Evolutionary conservation across 2,113 vertebrate species (phyloP).

Genomic region (Eublepharis macularius): DNA sequence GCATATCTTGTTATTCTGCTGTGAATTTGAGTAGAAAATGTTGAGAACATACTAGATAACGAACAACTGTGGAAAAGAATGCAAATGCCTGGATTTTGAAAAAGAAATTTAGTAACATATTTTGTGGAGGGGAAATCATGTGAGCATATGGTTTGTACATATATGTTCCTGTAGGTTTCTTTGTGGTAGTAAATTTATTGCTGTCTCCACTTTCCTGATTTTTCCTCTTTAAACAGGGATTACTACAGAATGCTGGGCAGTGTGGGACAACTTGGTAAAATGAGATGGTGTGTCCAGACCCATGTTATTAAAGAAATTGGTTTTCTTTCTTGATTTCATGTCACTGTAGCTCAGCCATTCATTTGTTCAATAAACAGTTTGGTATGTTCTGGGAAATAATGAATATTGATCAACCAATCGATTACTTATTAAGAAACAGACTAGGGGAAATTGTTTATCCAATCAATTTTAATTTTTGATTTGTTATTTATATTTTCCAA

Average conservation of each 20-base stretch:
- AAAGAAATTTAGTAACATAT: background rate
- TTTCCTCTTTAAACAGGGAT: slow-evolving; percentile 59
- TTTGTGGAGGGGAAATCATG: background rate
- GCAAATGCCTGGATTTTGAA: slow-evolving; percentile 14
- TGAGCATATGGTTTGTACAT: background rate
- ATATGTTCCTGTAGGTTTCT: background rate
- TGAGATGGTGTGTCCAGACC: slow-evolving; percentile 70
- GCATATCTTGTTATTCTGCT: slow-evolving; percentile 70
- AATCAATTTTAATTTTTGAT: slow-evolving; percentile 87
- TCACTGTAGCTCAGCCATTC: slow-evolving; percentile 79
- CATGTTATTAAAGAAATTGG: slow-evolving; percentile 82
- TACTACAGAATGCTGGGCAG: slow-evolving; percentile 57
- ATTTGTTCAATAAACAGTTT: slow-evolving; percentile 86
- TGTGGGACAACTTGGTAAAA: slow-evolving; percentile 71
- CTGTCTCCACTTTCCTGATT: slow-evolving; percentile 55
- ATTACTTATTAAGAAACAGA: slow-evolving; percentile 86
- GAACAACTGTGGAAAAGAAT: slow-evolving; percentile 46
- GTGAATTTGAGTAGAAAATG: slow-evolving; percentile 63
- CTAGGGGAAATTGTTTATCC: slow-evolving; percentile 87
- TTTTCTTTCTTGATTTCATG: slow-evolving; percentile 82
- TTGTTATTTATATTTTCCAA: slow-evolving; percentile 87
- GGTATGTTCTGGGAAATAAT: slow-evolving; percentile 84
- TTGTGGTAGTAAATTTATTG: slow-evolving; percentile 59
- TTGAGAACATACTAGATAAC: slow-evolving; percentile 55
- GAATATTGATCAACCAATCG: slow-evolving; percentile 86